These are phyloP conservation scores for Eupithecia abbreviata DNA, from an alignment of 2,888 invertebrate species.

Conservation along the genomic window DNA sequence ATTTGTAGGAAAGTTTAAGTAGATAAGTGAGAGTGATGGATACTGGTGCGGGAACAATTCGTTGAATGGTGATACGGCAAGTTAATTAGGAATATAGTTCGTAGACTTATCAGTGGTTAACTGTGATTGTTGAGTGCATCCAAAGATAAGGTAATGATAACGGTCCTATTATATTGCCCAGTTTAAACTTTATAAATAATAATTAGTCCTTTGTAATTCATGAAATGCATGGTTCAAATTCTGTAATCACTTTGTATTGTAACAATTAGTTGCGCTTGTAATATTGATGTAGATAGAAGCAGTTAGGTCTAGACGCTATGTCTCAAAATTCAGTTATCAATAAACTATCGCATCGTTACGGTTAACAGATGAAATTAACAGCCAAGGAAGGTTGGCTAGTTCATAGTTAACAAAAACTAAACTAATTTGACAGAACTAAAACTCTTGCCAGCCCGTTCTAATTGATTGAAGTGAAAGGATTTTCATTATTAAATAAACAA, in stretches of 20 bases:
- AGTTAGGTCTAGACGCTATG: neutral
- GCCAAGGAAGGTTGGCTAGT: no score
- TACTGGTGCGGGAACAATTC: constrained; percentile 29
- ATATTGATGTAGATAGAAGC: neutral
- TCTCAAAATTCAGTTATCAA: neutral
- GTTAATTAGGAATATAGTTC: constrained; percentile 13
- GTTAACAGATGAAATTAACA: neutral
- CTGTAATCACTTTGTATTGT: neutral
- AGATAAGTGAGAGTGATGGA: neutral
- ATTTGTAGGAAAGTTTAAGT: neutral
- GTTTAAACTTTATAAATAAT: neutral
- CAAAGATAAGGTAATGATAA: constrained; percentile 30
- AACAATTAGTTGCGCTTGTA: neutral
- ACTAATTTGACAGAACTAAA: neutral
- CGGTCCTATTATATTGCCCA: constrained; percentile 22
- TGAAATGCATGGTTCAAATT: neutral
- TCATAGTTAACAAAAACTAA: no score
- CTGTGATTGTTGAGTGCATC: constrained; percentile 33
- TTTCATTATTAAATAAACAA: no score
- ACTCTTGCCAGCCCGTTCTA: neutral
- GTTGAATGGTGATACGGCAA: constrained; percentile 15
- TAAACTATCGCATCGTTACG: neutral
- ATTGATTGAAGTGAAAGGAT: neutral
- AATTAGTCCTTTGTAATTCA: neutral
- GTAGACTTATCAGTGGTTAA: constrained; percentile 29